Conservation (phyloP, 2,797 vertebrate species). For the Avahi laniger region DNA sequence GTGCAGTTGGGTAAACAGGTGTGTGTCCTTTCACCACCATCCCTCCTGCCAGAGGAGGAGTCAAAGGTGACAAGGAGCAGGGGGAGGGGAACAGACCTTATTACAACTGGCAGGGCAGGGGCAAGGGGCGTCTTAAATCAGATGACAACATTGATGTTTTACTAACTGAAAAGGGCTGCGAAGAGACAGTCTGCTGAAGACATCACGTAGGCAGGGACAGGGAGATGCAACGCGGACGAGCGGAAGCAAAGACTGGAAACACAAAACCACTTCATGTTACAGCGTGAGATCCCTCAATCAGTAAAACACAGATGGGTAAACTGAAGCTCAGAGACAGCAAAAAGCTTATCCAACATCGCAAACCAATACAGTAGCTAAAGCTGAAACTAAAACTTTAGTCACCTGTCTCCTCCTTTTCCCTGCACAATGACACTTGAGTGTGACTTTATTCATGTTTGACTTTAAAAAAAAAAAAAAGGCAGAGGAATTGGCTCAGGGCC, state of each 20-base stretch:
- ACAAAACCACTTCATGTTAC: background rate
- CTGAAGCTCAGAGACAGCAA: background rate
- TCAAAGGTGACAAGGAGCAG: background rate
- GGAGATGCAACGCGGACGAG: accelerated
- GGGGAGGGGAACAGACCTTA: background rate
- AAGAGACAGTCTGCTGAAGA: background rate
- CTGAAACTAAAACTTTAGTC: background rate
- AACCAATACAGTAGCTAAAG: background rate
- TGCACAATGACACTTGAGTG: background rate
- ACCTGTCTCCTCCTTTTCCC: background rate
- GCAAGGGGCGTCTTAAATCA: background rate
- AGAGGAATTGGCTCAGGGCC: background rate
- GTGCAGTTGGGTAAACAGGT: background rate
- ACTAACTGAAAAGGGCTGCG: background rate
- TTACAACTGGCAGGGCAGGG: background rate
- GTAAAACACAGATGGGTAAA: background rate
- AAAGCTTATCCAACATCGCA: background rate
- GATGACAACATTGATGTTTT: background rate
- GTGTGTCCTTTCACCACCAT: background rate
- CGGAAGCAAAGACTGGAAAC: background rate
- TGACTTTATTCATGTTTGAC: background rate
- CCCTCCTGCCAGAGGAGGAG: background rate
- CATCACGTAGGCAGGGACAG: background rate
- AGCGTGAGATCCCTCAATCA: background rate
- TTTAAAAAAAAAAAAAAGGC: background rate